phyloP scores from a whole-genome alignment of 2,113 vertebrate species.

The Brevimyrus niger region DNA sequence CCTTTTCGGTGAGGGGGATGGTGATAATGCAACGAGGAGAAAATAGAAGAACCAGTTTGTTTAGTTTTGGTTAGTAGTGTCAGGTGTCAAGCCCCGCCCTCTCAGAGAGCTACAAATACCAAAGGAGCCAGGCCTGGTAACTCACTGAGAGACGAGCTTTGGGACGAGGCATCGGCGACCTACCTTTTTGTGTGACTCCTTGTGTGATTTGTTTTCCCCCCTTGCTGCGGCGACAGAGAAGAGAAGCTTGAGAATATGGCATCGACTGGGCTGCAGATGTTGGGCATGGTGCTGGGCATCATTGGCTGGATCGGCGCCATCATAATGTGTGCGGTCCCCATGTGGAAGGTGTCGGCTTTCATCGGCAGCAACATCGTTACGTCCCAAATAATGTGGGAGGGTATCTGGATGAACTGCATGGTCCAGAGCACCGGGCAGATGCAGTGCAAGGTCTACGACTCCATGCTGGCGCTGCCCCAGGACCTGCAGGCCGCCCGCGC shows the following conservation, averaged over 20 bases:
- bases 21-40: neutral
- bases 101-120: conserved; percentile 45
- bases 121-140: neutral
- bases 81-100: conserved; percentile 41
- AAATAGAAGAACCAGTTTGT: neutral
- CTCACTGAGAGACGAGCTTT: conserved; percentile 18
- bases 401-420: conserved; percentile 93
- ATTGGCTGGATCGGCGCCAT: conserved; percentile 82
- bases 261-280: conserved; percentile 75
- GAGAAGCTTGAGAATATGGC: conserved; percentile 59
- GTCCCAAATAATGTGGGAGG: conserved; percentile 78
- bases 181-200: neutral
- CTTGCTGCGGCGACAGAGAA: neutral
- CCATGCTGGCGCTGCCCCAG: conserved; percentile 66
- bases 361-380: conserved; percentile 77
- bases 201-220: neutral
- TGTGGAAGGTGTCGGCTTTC: conserved; percentile 84
- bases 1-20: neutral
- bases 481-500: conserved; percentile 84
- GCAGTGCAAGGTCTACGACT: conserved; percentile 91
- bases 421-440: conserved; percentile 94
- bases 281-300: conserved; percentile 72
- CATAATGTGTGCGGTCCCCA: conserved; percentile 70
- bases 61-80: neutral
- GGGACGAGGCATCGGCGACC: conserved; percentile 6